phyloP scores from a whole-genome alignment of 2,113 vertebrate genomes.

The Nyctibius bracteatus region DNA sequence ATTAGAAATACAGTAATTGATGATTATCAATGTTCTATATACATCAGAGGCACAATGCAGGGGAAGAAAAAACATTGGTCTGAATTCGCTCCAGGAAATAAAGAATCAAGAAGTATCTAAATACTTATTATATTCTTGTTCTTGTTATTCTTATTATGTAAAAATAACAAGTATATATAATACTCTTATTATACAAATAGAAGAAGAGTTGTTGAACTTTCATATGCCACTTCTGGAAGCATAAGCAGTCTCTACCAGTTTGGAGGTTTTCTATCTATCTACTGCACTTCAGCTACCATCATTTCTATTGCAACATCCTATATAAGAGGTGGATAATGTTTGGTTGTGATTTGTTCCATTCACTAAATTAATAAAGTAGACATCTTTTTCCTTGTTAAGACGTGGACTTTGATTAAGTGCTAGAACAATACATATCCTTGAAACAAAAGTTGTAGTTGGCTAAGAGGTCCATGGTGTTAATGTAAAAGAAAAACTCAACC shows the following conservation, averaged over 20 bases:
- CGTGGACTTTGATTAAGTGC: background rate
- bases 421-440: background rate
- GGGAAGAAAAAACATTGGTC: background rate
- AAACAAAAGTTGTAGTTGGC: background rate
- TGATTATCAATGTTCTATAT: background rate
- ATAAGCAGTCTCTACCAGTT: background rate
- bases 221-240: background rate
- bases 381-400: background rate
- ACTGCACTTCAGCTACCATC: background rate
- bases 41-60: background rate
- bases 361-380: background rate
- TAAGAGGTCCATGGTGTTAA: background rate
- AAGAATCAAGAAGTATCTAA: background rate
- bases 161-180: background rate
- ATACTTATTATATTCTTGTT: background rate
- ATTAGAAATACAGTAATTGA: background rate
- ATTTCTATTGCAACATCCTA: background rate
- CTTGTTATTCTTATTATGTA: background rate
- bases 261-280: background rate
- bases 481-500: background rate
- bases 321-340: background rate
- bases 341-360: background rate
- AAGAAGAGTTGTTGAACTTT: background rate
- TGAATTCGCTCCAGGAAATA: background rate
- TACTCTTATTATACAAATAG: background rate